Percentiles rank a stretch among this genome's conserved stretches.
phyloP scores from a whole-genome alignment of 30 jellyfish, hydroid and myxozoan species.

The Nemopilema nomurai region DNA sequence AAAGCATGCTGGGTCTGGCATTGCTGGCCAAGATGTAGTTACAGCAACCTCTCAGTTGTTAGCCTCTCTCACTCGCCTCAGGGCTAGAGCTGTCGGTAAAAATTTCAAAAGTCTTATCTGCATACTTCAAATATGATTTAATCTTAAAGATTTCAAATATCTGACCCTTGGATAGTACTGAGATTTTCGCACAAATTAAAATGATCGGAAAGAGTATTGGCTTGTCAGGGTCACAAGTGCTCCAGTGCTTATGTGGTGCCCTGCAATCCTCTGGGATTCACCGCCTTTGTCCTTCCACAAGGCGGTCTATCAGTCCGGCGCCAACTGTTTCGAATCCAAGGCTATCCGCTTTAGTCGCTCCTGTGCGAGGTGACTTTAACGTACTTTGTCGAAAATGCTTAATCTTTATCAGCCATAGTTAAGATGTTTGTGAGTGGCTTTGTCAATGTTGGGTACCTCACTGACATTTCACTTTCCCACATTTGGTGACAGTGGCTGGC shows the following conservation, averaged over 20 bases:
- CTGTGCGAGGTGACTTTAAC: background rate
- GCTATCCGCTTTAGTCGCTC: slow-evolving; percentile 32
- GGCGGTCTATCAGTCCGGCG: slow-evolving; percentile 56
- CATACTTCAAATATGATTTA: slow-evolving; percentile 20
- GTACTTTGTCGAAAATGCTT: background rate
- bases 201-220: slow-evolving; percentile 29
- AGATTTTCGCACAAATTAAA: slow-evolving; percentile 17
- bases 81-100: background rate
- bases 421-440: too few species aligned
- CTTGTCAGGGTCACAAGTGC: slow-evolving; percentile 40
- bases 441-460: too few species aligned
- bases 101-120: slow-evolving; percentile 19
- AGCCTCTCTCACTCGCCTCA: background rate
- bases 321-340: slow-evolving; percentile 52
- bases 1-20: too few species aligned
- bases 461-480: background rate
- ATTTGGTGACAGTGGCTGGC: background rate
- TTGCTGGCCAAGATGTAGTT: too few species aligned
- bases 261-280: slow-evolving; percentile 51
- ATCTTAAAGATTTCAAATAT: slow-evolving; percentile 22
- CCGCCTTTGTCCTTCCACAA: slow-evolving; percentile 41
- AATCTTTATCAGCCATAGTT: background rate
- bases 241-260: slow-evolving; percentile 49
- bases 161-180: slow-evolving; percentile 11
- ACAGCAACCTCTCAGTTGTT: background rate